Conservation (phyloP, 2,797 vertebrate species). For the Cyprinodon diabolis region DNA sequence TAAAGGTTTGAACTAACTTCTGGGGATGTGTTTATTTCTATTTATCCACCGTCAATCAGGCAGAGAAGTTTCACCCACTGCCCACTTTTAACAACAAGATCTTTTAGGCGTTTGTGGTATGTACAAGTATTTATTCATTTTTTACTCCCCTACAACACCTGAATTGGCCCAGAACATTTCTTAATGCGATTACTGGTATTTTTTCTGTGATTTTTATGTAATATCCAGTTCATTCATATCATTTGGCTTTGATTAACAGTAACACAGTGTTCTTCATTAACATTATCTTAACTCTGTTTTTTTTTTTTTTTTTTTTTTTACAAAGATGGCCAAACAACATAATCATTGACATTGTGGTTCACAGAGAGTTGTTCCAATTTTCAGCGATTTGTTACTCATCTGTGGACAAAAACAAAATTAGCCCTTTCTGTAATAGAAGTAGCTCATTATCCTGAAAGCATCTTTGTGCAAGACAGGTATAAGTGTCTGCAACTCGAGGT, state of each 20-base stretch:
- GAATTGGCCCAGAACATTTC: too few species aligned
- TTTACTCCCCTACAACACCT: too few species aligned
- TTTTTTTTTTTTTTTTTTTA: neutral
- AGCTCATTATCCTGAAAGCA: slow-evolving; percentile 24
- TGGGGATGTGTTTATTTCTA: too few species aligned
- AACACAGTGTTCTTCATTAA: neutral
- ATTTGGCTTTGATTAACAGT: slow-evolving; percentile 4
- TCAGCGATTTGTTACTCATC: slow-evolving; percentile 3
- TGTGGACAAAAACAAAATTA: slow-evolving; percentile 8
- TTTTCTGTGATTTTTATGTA: too few species aligned
- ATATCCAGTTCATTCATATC: neutral
- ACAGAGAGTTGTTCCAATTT: neutral
- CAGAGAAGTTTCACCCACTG: too few species aligned
- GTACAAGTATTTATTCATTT: too few species aligned
- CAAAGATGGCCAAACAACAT: neutral
- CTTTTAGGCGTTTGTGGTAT: too few species aligned
- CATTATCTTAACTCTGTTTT: slow-evolving; percentile 1
- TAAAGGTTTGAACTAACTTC: too few species aligned
- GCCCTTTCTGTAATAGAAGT: slow-evolving; percentile 24
- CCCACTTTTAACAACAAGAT: too few species aligned
- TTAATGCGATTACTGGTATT: too few species aligned
- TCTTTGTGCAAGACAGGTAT: slow-evolving; percentile 20
- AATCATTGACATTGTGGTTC: neutral
- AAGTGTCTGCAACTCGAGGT: slow-evolving; percentile 9
- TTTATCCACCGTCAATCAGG: too few species aligned